Evolutionary conservation across 1,140 invertebrate species (phyloP), one percentile per base, ranked within the genome.

Genomic region (Dendroctonus ponderosae): DNA sequence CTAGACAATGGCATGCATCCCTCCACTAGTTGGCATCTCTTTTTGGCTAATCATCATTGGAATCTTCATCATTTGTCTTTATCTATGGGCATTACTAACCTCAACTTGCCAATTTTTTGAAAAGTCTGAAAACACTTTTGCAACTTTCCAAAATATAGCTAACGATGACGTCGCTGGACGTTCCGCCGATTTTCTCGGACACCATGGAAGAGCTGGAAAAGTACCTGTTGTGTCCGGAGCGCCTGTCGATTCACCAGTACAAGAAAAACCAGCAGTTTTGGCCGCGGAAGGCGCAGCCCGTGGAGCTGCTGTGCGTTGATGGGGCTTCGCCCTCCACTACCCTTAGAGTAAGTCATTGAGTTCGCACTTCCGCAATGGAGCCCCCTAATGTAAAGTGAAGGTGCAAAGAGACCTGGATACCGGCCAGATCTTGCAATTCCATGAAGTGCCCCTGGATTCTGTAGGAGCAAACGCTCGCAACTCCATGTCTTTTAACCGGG

Each of bases 401-500:
- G 88, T 88, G 51, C 83, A 87, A 71, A 80, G 91, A 62, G 86
- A 94, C 80, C 83, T 84, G 5, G 81, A 86, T 26, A 91, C 87
- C 14, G 91, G 91, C 3, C 77, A 85, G 71, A 82, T 92, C 38
- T 76, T 85, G 0, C 83, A 86, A 12, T 88, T 91, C 78, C 79
- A 83, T 66, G 91, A 94, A 80, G 84, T 90, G 5, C 73, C 80
- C 43, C 70, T 87, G 6, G 76, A 83, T 67, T 81, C 85, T 70
- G 82, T 84, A 69, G 87, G 86, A 4, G 82, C 86, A 68, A 89
- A 85, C 71, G 83, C 87, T 1, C 85, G 84, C 74, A 93, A 91
- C 80, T 92, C 90, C 0, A 85, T 89, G 78, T 92, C 90, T 5
- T 84, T 92, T 78, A 83, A 80, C 41, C 78, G 90, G 70, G 83